These are phyloP conservation scores for Eupithecia vulgata DNA, from an alignment of 2,888 invertebrate species.

Conservation along the genomic window DNA sequence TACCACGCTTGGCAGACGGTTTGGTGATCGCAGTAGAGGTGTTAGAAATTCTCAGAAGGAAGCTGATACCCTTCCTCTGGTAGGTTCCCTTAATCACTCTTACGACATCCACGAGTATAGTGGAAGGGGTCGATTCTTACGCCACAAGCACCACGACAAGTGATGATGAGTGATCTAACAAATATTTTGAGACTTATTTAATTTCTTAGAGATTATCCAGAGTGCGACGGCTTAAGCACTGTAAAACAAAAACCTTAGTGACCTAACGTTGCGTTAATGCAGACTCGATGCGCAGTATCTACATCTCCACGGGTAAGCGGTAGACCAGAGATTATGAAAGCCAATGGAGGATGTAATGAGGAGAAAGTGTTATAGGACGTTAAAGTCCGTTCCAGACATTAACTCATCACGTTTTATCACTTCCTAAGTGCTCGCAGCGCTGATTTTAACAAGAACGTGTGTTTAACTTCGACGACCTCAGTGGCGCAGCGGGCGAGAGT, in stretches of 20 bases:
- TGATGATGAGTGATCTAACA: too few relatives aligned
- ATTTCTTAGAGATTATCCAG: too few relatives aligned
- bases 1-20: too few relatives aligned
- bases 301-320: not conserved
- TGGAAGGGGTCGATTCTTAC: not conserved
- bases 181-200: too few relatives aligned
- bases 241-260: too few relatives aligned
- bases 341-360: constrained; percentile 6
- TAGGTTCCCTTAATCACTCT: not conserved
- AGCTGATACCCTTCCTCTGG: too few relatives aligned
- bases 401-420: constrained; percentile 3
- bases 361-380: constrained; percentile 6
- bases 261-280: not conserved
- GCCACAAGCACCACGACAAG: not conserved
- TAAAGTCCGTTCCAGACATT: not conserved
- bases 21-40: too few relatives aligned
- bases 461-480: too few relatives aligned
- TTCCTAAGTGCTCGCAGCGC: not conserved
- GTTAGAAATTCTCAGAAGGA: too few relatives aligned
- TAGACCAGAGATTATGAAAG: constrained; percentile 2
- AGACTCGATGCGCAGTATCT: constrained; percentile 1
- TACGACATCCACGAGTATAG: not conserved
- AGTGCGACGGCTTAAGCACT: too few relatives aligned
- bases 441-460: not conserved
- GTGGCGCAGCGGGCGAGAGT: too few relatives aligned